Percentiles rank a stretch among this genome's conserved stretches.
Conservation (phyloP, 2,797 vertebrate genomes). For the Phyllotis vaccarum region DNA sequence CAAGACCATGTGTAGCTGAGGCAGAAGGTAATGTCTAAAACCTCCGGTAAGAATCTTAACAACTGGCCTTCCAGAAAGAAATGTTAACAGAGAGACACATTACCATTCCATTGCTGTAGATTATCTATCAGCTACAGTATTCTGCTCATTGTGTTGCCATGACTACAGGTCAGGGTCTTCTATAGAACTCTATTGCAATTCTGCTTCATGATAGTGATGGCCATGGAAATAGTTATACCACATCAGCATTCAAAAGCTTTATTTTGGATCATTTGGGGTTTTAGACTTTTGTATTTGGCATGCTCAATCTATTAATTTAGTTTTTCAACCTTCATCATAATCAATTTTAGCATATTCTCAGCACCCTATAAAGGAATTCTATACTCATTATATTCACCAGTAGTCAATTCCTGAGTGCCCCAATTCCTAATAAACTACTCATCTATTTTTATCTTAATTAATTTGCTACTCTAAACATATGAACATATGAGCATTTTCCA, state of each 20-base stretch:
- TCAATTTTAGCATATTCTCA: not conserved
- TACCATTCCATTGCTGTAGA: not conserved
- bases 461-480: conserved; percentile 7
- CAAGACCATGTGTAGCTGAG: not conserved
- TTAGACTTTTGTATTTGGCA: not conserved
- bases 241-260: not conserved
- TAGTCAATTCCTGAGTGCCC: not conserved
- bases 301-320: not conserved
- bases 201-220: not conserved
- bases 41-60: not conserved
- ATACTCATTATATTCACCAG: not conserved
- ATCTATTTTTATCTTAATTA: conserved; percentile 1
- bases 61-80: not conserved
- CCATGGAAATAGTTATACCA: not conserved
- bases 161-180: not conserved
- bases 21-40: not conserved
- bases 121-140: not conserved
- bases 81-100: not conserved
- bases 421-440: not conserved
- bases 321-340: not conserved
- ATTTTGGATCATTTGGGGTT: not conserved
- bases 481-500: not conserved
- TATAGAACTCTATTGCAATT: not conserved
- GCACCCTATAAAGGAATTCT: not conserved
- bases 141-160: not conserved